These are phyloP conservation scores for Phortica magna DNA, from an alignment of 2,888 invertebrate genomes.

Conservation along the genomic window DNA sequence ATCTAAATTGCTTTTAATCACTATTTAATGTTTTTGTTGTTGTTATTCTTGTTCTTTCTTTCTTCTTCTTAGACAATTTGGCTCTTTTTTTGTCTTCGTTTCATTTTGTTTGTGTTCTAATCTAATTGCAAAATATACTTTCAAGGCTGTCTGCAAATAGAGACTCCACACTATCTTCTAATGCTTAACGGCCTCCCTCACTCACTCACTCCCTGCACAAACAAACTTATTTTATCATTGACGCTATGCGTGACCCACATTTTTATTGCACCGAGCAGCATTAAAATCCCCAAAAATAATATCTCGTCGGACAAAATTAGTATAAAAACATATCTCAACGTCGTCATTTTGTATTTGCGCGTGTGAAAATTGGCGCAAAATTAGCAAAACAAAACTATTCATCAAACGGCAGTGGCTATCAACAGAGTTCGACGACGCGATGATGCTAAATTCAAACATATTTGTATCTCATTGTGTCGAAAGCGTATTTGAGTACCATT, in stretches of 20 bases:
- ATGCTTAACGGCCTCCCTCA: constrained; percentile 39
- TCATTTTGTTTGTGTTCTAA: constrained; percentile 62
- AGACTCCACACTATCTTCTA: constrained; percentile 53
- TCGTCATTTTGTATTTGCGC: neutral
- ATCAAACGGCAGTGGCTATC: constrained; percentile 4
- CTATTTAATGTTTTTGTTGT: constrained; percentile 73
- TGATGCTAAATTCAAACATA: neutral
- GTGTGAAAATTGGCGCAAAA: constrained; percentile 28
- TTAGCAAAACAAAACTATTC: constrained; percentile 31
- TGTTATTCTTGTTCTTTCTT: constrained; percentile 51
- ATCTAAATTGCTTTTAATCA: constrained; percentile 73
- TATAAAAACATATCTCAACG: neutral
- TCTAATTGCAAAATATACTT: constrained; percentile 68
- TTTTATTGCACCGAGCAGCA: neutral
- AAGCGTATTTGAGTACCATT: neutral
- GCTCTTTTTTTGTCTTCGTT: constrained; percentile 34
- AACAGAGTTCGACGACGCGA: no score
- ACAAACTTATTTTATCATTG: constrained; percentile 23
- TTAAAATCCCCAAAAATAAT: constrained; percentile 23
- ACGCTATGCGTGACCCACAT: neutral
- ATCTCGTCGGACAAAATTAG: neutral
- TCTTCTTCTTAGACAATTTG: constrained; percentile 38
- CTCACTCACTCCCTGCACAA: neutral
- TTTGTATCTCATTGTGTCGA: neutral
- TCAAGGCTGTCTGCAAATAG: constrained; percentile 42